phyloP scores from a whole-genome alignment of 2,113 vertebrate species.

The Mesocricetus auratus region DNA sequence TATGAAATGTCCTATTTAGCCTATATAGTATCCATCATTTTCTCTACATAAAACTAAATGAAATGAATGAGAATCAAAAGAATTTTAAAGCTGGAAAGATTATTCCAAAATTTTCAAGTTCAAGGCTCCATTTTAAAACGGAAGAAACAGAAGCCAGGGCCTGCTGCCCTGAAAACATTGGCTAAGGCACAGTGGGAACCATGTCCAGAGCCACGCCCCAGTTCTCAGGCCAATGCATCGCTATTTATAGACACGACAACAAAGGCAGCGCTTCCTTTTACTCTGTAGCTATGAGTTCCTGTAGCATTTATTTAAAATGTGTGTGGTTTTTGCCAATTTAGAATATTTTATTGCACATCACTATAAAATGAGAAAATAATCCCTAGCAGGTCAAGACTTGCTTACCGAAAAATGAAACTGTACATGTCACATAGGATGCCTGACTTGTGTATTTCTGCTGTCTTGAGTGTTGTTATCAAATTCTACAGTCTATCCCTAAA shows the following conservation, averaged over 20 bases:
- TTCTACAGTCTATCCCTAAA: not conserved
- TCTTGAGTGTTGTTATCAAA: not conserved
- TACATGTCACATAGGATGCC: not conserved
- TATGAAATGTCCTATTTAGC: constrained; percentile 42
- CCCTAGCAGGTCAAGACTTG: not conserved
- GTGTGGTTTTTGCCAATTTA: not conserved
- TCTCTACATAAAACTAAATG: constrained; percentile 33
- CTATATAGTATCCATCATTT: constrained; percentile 9
- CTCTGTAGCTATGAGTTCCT: not conserved
- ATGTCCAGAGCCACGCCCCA: not conserved
- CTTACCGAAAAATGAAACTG: not conserved
- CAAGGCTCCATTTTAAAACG: not conserved
- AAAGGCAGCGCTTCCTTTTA: not conserved
- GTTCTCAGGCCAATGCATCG: not conserved
- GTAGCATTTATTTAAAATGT: not conserved
- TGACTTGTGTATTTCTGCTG: not conserved
- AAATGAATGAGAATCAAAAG: constrained; percentile 46
- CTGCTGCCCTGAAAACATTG: not conserved
- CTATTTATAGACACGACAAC: constrained; percentile 28
- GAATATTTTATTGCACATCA: not conserved
- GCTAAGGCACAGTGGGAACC: not conserved
- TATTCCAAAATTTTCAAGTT: constrained; percentile 25
- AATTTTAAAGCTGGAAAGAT: not conserved
- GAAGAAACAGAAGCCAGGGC: constrained; percentile 3
- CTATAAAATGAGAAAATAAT: constrained; percentile 22